Evolutionary conservation across 2,797 vertebrate genomes (phyloP), one percentile per base, ranked within the genome.

Genomic region (Falco concolor): DNA sequence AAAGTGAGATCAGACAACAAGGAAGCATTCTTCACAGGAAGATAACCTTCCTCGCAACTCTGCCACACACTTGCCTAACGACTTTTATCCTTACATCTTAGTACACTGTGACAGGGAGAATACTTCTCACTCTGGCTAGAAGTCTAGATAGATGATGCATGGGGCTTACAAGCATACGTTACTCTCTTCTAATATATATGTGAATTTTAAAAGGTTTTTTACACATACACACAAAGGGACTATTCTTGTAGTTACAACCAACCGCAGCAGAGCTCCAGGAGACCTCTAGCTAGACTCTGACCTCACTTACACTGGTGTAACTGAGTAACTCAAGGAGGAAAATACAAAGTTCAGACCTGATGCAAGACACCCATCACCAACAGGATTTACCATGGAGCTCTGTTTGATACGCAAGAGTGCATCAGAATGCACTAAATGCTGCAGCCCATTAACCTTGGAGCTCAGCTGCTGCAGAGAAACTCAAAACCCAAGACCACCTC

Each of bases 391-490:
- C 73, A 47, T 2, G 19, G 91, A 81, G 84, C 30, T 89, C 78
- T 63, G 38, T 75, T 20, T 84, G 84, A 94, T 64, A 94, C 45
- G 17, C 12, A 67, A 80, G 21, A 89, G 78, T 60, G 42, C n/a
- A 86, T 74, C 50, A 52, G n/a, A 93, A 91, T 13, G 10, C 34
- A 67, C 65, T 50, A 50, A 91, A 54, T 32, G 75, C 18, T n/a
- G 49, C 49, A 84, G 67, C 9, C 63, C 70, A 42, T 70, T 83
- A 96, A 80, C 13, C 4, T 30, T 32, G 0, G 0, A 61, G 47
- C 54, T 90, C 89, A 95, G 73, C 93, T 76, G 83, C 83, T 83
- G 47, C 68, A 85, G 32, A 89, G 74, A 94, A 89, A 82, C 44
- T 72, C 32, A 83, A 95, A 92, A 89, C 75, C 50, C 2, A 1